These are phyloP conservation scores for Drosophila kanekoi DNA, from an alignment of 2,888 invertebrate species.

Conservation along the genomic window DNA sequence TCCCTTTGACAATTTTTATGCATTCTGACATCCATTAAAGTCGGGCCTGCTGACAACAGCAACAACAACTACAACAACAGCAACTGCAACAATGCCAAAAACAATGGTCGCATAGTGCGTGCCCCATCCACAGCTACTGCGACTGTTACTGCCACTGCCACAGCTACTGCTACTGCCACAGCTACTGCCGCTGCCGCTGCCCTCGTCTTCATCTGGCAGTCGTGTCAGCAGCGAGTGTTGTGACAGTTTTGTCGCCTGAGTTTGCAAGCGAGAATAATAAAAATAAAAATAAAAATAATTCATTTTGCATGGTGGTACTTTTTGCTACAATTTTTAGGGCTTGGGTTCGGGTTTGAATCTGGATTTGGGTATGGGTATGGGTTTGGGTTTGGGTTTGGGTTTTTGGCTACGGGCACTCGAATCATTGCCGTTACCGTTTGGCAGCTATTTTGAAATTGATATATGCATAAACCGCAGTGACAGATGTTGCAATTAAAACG, in stretches of 20 bases:
- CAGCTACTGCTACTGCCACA: neutral
- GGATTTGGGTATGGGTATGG: neutral
- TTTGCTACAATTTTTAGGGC: conserved; percentile 13
- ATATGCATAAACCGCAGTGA: conserved; percentile 83
- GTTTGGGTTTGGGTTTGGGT: conserved; percentile 15
- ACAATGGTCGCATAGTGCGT: conserved; percentile 68
- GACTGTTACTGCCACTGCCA: conserved; percentile 8
- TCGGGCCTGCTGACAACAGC: conserved; percentile 69
- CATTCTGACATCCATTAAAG: conserved; percentile 76
- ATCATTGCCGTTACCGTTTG: conserved; percentile 63
- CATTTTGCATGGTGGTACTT: conserved; percentile 67
- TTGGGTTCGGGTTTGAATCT: neutral
- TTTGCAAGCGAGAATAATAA: conserved; percentile 70
- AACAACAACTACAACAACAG: conserved; percentile 35
- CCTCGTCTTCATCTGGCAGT: conserved; percentile 52
- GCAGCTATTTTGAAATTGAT: conserved; percentile 80
- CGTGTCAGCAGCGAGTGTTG: conserved; percentile 69
- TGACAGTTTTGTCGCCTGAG: conserved; percentile 72
- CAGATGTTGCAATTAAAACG: conserved; percentile 84
- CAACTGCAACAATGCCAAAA: conserved; percentile 62
- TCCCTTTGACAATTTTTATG: conserved; percentile 79
- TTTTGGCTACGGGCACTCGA: conserved; percentile 24
- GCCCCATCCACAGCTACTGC: conserved; percentile 38
- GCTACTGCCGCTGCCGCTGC: conserved; percentile 1
- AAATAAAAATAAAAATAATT: conserved; percentile 79